phyloP scores from a whole-genome alignment of 2,888 invertebrate genomes.

The Caenorhabditis sinica region DNA sequence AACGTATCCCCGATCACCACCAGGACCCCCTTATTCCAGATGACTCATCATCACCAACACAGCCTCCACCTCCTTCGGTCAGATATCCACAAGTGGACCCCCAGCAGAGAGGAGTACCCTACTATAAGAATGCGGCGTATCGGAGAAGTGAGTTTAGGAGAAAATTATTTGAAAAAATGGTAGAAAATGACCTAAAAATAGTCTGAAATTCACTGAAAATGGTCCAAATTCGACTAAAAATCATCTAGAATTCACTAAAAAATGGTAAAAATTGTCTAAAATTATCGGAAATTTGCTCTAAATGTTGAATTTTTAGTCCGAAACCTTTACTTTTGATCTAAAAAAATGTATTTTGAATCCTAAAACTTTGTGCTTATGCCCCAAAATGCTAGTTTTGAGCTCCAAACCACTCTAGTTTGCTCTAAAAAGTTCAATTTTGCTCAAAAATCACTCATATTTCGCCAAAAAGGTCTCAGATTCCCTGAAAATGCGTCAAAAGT shows the following conservation, averaged over 20 bases:
- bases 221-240: neutral
- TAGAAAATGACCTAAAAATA: neutral
- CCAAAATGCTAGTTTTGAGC: neutral
- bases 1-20: conserved; percentile 30
- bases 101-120: conserved; percentile 43
- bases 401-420: too few relatives aligned
- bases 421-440: too few relatives aligned
- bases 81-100: conserved; percentile 25
- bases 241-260: too few relatives aligned
- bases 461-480: too few relatives aligned
- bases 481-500: too few relatives aligned
- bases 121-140: conserved; percentile 41
- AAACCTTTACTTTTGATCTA: too few relatives aligned
- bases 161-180: neutral
- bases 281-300: neutral
- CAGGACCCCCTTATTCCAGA: conserved; percentile 31
- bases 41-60: neutral
- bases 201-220: neutral
- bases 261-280: too few relatives aligned
- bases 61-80: neutral
- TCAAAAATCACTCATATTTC: too few relatives aligned
- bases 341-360: neutral
- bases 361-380: neutral
- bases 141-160: conserved; percentile 25
- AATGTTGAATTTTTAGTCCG: too few relatives aligned